A percentile compares a stretch with the other conserved stretches of the same genome.
Conservation (phyloP, 2,797 vertebrate genomes). For the Okamejei kenojei region DNA sequence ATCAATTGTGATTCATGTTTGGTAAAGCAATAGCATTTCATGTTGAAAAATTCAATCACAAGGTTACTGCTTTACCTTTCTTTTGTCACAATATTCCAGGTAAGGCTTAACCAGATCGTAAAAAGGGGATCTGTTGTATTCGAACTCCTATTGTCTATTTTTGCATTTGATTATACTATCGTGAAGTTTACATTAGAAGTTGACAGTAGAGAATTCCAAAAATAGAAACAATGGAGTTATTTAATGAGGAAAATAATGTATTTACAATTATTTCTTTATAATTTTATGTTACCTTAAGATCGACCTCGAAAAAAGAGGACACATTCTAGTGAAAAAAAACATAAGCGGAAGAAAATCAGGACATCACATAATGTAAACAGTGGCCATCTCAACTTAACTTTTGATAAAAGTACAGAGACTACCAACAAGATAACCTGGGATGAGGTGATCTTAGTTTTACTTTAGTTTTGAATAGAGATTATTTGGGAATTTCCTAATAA, state of each 20-base stretch:
- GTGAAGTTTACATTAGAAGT: no score
- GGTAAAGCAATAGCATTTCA: no score
- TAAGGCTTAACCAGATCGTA: no score
- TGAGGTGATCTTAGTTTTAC: slow-evolving; percentile 42
- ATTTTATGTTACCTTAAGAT: slow-evolving; percentile 43
- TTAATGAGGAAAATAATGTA: not conserved
- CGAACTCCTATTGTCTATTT: no score
- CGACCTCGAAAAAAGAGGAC: slow-evolving; percentile 46
- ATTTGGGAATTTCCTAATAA: not conserved
- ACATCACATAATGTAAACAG: slow-evolving; percentile 21
- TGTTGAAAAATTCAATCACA: no score
- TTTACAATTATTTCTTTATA: not conserved
- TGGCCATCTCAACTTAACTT: not conserved
- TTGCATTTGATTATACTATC: no score
- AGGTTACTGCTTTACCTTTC: no score
- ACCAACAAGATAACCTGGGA: not conserved
- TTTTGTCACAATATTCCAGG: no score
- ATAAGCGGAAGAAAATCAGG: slow-evolving; percentile 42
- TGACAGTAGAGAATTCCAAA: no score
- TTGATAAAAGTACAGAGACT: not conserved
- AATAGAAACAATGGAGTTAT: no score
- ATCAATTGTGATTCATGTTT: no score
- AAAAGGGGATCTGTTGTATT: no score
- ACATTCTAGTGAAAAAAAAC: slow-evolving; percentile 43
- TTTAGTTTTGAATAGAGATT: not conserved